A percentile compares a stretch with the other conserved stretches of the same genome.
phyloP scores from a whole-genome alignment of 2,797 vertebrate genomes.

The Toxotes lorentzi region DNA sequence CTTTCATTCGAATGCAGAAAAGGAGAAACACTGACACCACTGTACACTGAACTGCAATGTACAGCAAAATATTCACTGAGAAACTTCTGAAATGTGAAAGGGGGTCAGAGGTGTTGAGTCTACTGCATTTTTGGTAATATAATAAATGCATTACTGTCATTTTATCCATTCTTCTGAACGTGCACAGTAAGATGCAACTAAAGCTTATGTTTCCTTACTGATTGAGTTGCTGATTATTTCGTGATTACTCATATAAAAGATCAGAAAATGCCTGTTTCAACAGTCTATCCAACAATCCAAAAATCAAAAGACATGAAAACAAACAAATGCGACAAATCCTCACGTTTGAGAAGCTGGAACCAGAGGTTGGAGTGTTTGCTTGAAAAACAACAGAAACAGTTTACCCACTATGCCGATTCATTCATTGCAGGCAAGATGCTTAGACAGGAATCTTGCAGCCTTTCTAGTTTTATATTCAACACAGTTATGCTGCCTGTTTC shows the following conservation, averaged over 20 bases:
- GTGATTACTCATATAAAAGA: too few relatives aligned
- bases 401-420: neutral
- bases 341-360: neutral
- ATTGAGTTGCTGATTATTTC: too few relatives aligned
- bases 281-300: neutral
- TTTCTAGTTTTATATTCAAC: neutral
- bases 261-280: too few relatives aligned
- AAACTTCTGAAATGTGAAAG: neutral
- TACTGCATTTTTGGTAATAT: neutral
- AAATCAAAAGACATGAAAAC: neutral
- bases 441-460: neutral
- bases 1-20: neutral
- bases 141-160: too few relatives aligned
- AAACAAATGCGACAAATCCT: neutral
- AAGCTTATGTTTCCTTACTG: neutral
- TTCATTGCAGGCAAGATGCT: neutral
- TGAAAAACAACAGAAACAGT: neutral
- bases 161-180: too few relatives aligned
- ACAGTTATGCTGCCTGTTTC: conserved; percentile 13
- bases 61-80: neutral
- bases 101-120: neutral
- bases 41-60: neutral
- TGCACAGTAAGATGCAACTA: neutral
- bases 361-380: too few relatives aligned
- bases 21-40: neutral